phyloP scores from a whole-genome alignment of 1,140 invertebrate genomes.

The Drosophila prosaltans region DNA sequence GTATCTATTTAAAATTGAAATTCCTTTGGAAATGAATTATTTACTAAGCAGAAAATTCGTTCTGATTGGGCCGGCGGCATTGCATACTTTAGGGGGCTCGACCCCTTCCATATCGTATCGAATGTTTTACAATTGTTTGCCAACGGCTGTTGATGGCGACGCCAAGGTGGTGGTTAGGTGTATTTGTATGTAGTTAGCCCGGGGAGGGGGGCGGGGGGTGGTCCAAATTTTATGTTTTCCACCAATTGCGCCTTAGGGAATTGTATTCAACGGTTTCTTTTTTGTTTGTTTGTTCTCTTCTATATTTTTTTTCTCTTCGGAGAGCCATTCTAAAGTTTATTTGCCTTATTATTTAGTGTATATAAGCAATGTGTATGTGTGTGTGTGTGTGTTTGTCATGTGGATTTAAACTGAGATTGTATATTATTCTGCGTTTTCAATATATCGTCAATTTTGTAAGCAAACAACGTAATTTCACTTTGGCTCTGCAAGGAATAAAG shows the following conservation, averaged over 20 bases:
- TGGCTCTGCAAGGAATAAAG: conserved; percentile 1
- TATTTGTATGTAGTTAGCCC: background rate
- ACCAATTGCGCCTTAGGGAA: conserved; percentile 74
- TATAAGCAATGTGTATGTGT: background rate
- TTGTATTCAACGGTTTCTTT: conserved; percentile 27
- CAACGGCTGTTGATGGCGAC: conserved; percentile 7
- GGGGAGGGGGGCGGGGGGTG: background rate
- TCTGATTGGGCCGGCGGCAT: background rate
- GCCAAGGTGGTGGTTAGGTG: background rate
- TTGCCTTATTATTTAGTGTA: conserved; percentile 67
- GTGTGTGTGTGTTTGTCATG: background rate
- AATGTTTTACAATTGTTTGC: conserved; percentile 23
- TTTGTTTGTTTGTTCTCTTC: no score
- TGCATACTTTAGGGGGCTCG: background rate
- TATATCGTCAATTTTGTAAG: conserved; percentile 2
- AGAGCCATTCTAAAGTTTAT: conserved; percentile 68
- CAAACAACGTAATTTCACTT: conserved; percentile 12
- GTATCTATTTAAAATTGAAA: conserved; percentile 11
- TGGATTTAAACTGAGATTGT: conserved; percentile 12
- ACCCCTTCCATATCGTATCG: background rate
- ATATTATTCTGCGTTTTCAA: conserved; percentile 11
- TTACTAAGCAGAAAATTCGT: background rate
- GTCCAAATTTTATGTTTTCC: conserved; percentile 61
- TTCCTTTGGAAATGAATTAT: background rate
- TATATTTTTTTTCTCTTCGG: background rate